A percentile compares a stretch with the other conserved stretches of the same genome.
Evolutionary conservation across 2,888 invertebrate species (phyloP).

Genomic region (Xiphydria camelus): DNA sequence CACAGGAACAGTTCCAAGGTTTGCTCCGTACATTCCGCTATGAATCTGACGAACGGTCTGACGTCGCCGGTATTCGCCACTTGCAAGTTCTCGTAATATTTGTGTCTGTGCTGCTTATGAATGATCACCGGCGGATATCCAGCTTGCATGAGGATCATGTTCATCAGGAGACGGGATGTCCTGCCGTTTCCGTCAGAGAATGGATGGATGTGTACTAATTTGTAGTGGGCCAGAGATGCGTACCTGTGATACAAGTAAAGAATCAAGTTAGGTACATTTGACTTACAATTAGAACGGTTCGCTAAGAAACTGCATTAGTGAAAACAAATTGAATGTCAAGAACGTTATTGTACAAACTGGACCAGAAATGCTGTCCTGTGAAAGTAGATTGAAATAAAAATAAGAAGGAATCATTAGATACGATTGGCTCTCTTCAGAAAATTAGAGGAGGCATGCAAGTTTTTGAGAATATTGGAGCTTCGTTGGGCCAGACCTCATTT

Average conservation of each 20-base stretch:
- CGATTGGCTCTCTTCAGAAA: too few species aligned
- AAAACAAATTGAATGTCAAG: too few species aligned
- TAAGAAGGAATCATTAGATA: too few species aligned
- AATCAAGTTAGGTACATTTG: too few species aligned
- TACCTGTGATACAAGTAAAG: too few species aligned
- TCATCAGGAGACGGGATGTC: conserved; percentile 94
- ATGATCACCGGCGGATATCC: conserved; percentile 97
- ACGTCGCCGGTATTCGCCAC: conserved; percentile 93
- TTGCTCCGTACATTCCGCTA: conserved; percentile 89
- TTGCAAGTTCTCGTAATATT: conserved; percentile 87
- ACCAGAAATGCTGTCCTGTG: too few species aligned
- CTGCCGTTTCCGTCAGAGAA: conserved; percentile 97
- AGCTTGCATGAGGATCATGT: conserved; percentile 90
- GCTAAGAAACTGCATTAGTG: too few species aligned
- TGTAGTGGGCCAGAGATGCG: conserved; percentile 95
- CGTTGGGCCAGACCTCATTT: too few species aligned
- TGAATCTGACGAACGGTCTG: conserved; percentile 93
- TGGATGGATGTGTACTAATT: conserved; percentile 95
- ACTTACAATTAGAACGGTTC: too few species aligned
- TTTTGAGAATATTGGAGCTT: background rate
- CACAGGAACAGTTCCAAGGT: conserved; percentile 86
- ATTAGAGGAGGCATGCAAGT: background rate
- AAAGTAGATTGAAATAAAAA: too few species aligned
- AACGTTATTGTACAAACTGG: too few species aligned
- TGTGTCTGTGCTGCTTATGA: conserved; percentile 79